Conservation (phyloP, 2,888 invertebrate species). For the Pedicia rivosa region DNA sequence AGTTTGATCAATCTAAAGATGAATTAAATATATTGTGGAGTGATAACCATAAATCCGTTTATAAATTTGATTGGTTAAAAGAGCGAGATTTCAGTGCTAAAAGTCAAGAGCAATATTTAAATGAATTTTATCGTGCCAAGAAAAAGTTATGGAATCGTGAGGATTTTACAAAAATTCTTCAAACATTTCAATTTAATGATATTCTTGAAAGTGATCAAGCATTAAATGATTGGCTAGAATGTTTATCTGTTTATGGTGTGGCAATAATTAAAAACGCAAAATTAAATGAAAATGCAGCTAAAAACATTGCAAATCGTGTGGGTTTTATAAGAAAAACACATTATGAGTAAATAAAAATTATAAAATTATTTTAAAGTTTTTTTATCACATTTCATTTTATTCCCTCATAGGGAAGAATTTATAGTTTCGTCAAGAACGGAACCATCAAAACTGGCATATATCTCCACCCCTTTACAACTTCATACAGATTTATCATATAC, state of each 20-base stretch:
- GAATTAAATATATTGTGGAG: conserved; percentile 43
- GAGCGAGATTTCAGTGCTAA: conserved; percentile 37
- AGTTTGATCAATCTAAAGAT: no score
- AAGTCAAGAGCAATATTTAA: conserved; percentile 33
- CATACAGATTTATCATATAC: conserved; percentile 64
- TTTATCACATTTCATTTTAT: conserved; percentile 1
- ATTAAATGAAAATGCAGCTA: conserved; percentile 35
- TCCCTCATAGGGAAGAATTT: conserved; percentile 38
- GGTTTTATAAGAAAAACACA: conserved; percentile 55
- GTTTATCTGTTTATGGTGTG: conserved; percentile 47
- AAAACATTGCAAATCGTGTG: conserved; percentile 42
- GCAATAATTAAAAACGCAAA: conserved; percentile 44
- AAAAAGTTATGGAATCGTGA: conserved; percentile 37
- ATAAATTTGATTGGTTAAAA: conserved; percentile 39
- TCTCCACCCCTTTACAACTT: conserved; percentile 47
- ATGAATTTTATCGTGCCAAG: conserved; percentile 35
- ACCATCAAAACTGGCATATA: conserved; percentile 59
- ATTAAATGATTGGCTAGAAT: conserved; percentile 39
- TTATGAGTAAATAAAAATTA: conserved; percentile 41
- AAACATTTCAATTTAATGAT: conserved; percentile 35
- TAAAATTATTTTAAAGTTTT: neutral
- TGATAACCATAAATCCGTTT: conserved; percentile 43
- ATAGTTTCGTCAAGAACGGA: conserved; percentile 46
- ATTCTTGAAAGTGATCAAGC: conserved; percentile 32
- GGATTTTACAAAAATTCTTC: conserved; percentile 33